These are phyloP conservation scores for Cryptotermes secundus DNA, from an alignment of 1,140 invertebrate genomes.

Conservation along the genomic window DNA sequence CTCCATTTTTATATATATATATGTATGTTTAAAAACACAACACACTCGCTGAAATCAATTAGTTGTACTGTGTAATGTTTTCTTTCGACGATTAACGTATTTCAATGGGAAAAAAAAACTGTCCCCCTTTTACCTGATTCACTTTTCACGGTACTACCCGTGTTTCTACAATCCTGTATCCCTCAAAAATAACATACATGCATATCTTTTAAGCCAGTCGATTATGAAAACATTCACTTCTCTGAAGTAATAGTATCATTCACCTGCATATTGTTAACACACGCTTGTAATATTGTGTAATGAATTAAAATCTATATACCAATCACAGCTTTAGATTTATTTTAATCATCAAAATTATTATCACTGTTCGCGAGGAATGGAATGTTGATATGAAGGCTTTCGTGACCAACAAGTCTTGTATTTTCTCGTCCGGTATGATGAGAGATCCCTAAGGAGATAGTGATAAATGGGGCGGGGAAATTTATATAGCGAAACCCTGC, in stretches of 20 bases:
- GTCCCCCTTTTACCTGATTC: no score
- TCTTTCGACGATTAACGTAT: no score
- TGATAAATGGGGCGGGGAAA: not conserved
- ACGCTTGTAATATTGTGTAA: not conserved
- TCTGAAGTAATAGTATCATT: not conserved
- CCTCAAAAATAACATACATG: not conserved
- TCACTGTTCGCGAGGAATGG: not conserved
- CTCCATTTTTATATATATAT: no score
- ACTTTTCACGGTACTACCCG: no score
- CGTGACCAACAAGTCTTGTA: not conserved
- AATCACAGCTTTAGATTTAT: not conserved
- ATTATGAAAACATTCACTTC: not conserved
- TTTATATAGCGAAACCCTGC: not conserved
- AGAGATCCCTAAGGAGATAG: not conserved
- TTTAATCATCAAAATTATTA: not conserved
- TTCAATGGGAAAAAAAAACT: no score
- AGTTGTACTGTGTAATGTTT: not conserved
- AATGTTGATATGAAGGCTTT: not conserved
- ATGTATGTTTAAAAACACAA: not conserved
- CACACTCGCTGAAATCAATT: not conserved
- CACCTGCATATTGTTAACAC: not conserved
- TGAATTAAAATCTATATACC: not conserved
- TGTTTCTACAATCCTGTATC: not conserved
- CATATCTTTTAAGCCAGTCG: not conserved
- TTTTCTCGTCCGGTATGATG: not conserved